Base-by-base conservation (phyloP, 1,140 invertebrate genomes). In the Grapholita molesta region DNA sequence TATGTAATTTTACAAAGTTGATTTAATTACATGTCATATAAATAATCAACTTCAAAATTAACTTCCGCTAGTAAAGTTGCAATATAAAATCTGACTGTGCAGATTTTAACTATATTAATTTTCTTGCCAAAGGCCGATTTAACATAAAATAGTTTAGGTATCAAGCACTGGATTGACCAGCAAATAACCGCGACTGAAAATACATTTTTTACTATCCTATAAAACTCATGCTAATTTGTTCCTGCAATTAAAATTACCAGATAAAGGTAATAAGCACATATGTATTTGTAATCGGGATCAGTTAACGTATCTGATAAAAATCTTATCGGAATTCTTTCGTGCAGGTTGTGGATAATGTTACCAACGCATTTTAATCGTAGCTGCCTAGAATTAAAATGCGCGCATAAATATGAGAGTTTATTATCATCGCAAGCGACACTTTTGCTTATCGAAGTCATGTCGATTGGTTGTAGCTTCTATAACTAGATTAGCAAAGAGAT, bases 381-480 rank as follows among this genome's bases (percentile, higher is more conserved):
- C n/a, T n/a, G n/a, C n/a, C n/a, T n/a, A n/a, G n/a, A n/a, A n/a
- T n/a, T n/a, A n/a, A n/a, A n/a, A n/a, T n/a, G n/a, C n/a, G 52
- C 71, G 8, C 48, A 83, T 87, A 84, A 87, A 84, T 61, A 71
- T 69, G 38, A 71, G 64, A 72, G 73, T 84, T 85, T 85, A 88
- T 82, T 79, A 78, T 82, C 77, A 84, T 84, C 78, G 70, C 75
- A 72, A 76, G 67, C 68, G 79, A 88, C 79, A 82, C 74, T 75
- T 73, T 71, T 75, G 74, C 73, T 78, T 48, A 52, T 67, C 35
- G 70, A 66, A 68, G 70, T 71, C 69, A 76, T 70, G 69, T 33
- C 55, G 55, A 61, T 61, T 15, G 55, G 5, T 28, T 61, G 55
- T 61, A 12, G 55, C 55, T 61, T 28, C 55, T 25, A 61, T 61